Percentiles rank a stretch among this genome's conserved stretches.
These are phyloP conservation scores for Lepeophtheirus nordmannii DNA, from an alignment of 2,888 invertebrate species.

Conservation along the genomic window DNA sequence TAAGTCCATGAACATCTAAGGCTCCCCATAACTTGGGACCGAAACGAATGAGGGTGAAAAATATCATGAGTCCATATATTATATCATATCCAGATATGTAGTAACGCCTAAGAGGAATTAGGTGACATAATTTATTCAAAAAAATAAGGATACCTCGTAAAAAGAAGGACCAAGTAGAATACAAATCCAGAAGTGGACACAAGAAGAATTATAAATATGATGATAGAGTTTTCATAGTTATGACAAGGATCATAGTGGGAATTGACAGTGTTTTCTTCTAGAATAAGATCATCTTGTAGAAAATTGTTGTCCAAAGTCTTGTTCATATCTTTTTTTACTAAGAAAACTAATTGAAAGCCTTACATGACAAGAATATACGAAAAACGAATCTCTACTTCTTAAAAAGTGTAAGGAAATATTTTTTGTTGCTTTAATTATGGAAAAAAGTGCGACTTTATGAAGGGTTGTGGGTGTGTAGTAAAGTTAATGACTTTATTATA, in stretches of 20 bases:
- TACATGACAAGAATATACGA: no score
- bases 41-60: neutral
- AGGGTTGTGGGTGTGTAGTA: no score
- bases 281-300: neutral
- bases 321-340: neutral
- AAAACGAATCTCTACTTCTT: no score
- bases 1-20: neutral
- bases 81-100: neutral
- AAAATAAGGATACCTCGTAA: neutral
- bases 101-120: neutral
- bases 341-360: no score
- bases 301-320: neutral
- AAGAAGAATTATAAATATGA: neutral
- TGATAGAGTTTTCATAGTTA: neutral
- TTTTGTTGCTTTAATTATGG: no score
- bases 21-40: constrained; percentile 1
- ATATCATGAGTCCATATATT: neutral
- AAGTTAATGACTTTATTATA: no score
- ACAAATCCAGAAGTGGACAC: neutral
- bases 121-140: neutral
- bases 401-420: no score
- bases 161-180: neutral
- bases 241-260: neutral
- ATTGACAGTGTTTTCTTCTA: constrained; percentile 1
- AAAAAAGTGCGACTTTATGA: no score